Percentiles rank a stretch among this genome's conserved stretches.
Evolutionary conservation across 2,113 vertebrate genomes (phyloP).

Genomic region (Saguinus midas): DNA sequence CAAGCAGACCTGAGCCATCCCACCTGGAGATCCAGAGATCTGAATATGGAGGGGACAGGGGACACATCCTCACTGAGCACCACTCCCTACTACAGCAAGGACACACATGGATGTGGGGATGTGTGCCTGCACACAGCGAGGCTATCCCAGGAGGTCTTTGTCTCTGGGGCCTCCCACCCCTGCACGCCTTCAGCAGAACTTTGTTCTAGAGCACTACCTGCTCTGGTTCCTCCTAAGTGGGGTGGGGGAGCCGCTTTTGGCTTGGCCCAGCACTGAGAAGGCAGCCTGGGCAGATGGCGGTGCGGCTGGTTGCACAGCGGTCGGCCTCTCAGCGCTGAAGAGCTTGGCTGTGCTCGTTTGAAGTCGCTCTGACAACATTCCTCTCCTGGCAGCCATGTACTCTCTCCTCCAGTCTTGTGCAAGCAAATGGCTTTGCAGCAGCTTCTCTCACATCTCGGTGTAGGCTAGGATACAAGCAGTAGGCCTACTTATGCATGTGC

Average conservation of each 20-base stretch:
- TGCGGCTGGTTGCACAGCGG: constrained; percentile 66
- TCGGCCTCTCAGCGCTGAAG: constrained; percentile 4
- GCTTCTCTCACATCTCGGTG: neutral
- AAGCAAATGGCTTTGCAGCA: constrained; percentile 71
- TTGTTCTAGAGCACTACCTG: neutral
- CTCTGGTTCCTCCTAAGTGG: neutral
- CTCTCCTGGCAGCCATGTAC: constrained; percentile 76
- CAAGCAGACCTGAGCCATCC: neutral
- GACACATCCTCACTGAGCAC: rapidly evolving
- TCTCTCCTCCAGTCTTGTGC: constrained; percentile 69
- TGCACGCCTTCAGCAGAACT: neutral
- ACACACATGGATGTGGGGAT: rapidly evolving
- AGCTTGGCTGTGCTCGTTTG: constrained; percentile 25
- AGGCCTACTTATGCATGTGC: neutral
- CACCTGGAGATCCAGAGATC: rapidly evolving
- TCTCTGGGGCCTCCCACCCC: neutral
- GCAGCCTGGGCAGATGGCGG: constrained; percentile 65
- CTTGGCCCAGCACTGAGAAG: constrained; percentile 3
- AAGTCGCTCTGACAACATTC: constrained; percentile 66
- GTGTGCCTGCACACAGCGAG: no score
- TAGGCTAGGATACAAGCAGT: neutral
- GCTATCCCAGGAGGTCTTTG: neutral
- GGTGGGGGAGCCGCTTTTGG: neutral
- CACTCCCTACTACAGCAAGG: neutral
- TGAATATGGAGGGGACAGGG: no score